Evolutionary conservation across 2,113 vertebrate species (phyloP).

Genomic region (Thinocorus orbignyianus): DNA sequence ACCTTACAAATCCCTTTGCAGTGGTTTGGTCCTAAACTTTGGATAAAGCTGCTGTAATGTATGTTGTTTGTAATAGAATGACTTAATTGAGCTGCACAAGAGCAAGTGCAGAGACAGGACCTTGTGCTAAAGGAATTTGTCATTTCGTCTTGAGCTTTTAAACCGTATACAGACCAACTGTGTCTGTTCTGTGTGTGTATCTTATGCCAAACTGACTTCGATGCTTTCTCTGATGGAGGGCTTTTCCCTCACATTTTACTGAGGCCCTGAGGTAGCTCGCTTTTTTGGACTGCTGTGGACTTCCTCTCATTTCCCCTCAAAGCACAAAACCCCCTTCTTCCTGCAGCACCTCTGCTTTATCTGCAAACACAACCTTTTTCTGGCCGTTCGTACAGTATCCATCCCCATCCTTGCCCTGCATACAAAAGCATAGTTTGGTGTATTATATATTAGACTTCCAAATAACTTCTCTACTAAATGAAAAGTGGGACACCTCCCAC

Average conservation of each 20-base stretch:
- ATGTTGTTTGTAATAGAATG: rapidly evolving
- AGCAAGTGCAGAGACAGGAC: background rate
- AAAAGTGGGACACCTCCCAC: background rate
- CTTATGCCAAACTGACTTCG: background rate
- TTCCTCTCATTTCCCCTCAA: background rate
- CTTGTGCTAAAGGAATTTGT: background rate
- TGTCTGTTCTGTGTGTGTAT: background rate
- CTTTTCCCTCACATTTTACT: background rate
- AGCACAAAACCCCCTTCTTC: background rate
- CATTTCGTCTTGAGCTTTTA: background rate
- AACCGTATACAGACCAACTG: background rate
- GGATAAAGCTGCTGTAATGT: background rate
- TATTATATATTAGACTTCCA: background rate
- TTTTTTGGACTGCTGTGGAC: background rate
- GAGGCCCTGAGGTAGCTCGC: background rate
- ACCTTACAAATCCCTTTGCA: background rate
- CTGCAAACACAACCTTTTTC: background rate
- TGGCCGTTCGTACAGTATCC: rapidly evolving
- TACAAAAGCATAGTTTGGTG: no score
- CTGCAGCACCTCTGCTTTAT: background rate
- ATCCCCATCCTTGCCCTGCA: background rate
- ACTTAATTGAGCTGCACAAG: background rate
- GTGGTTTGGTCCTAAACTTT: background rate
- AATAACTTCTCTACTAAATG: background rate
- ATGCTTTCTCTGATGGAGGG: background rate